phyloP scores from a whole-genome alignment of 1,140 invertebrate genomes.

The Nautilus pompilius region DNA sequence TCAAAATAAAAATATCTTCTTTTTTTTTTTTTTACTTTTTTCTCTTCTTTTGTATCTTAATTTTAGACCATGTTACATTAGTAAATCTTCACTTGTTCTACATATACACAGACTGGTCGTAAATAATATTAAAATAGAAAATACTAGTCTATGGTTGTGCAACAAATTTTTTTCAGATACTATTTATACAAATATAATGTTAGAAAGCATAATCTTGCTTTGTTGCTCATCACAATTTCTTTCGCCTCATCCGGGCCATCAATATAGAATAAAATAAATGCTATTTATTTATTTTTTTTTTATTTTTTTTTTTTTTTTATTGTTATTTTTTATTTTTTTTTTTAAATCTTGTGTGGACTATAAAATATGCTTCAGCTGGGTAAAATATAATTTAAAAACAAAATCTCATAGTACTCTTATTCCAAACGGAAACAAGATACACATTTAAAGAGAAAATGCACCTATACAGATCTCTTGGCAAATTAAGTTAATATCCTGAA shows the following conservation, averaged over 20 bases:
- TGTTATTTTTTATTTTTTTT: too few species aligned
- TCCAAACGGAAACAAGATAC: background rate
- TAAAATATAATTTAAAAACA: slow-evolving; percentile 29
- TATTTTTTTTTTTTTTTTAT: too few species aligned
- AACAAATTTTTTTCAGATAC: slow-evolving; percentile 19
- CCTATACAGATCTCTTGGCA: background rate
- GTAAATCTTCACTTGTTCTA: slow-evolving; percentile 11
- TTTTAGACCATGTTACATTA: slow-evolving; percentile 10
- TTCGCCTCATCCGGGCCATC: background rate
- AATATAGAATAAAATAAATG: slow-evolving; percentile 23
- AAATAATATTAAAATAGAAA: slow-evolving; percentile 43
- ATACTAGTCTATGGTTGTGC: slow-evolving; percentile 34
- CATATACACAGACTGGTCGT: slow-evolving; percentile 21
- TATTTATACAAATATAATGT: slow-evolving; percentile 21
- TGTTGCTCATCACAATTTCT: slow-evolving; percentile 4
- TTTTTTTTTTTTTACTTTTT: slow-evolving; percentile 10
- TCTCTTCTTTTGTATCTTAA: slow-evolving; percentile 6
- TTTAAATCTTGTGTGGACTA: slow-evolving; percentile 20
- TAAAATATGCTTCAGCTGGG: slow-evolving; percentile 26
- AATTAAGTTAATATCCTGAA: background rate
- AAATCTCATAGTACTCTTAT: slow-evolving; percentile 10
- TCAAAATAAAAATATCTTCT: slow-evolving; percentile 37
- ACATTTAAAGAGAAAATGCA: slow-evolving; percentile 3
- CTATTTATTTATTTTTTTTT: slow-evolving; percentile 10
- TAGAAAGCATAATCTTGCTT: slow-evolving; percentile 9